A percentile compares a stretch with the other conserved stretches of the same genome.
Evolutionary conservation across 2,113 vertebrate species (phyloP).

Genomic region (Eurystomus gularis): DNA sequence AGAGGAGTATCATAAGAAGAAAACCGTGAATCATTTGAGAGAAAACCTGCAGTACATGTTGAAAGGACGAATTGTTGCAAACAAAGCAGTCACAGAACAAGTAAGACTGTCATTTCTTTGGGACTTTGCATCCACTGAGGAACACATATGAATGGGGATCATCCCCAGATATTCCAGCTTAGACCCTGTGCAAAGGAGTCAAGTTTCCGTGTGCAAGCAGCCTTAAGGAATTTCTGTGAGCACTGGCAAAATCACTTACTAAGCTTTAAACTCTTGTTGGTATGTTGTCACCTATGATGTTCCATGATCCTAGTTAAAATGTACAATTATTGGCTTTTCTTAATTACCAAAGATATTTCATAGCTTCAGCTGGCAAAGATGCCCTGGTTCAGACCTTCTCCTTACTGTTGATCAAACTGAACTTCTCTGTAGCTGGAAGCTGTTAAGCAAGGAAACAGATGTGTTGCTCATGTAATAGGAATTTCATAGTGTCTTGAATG

Average conservation of each 20-base stretch:
- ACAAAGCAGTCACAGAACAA: slow-evolving; percentile 11
- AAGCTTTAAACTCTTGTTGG: neutral
- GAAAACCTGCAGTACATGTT: slow-evolving; percentile 73
- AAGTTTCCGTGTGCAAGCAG: neutral
- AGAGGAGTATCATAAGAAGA: slow-evolving; percentile 75
- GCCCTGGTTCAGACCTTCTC: neutral
- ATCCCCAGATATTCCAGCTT: neutral
- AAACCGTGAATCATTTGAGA: slow-evolving; percentile 49
- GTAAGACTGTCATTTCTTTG: neutral
- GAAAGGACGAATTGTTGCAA: neutral
- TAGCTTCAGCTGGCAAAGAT: neutral
- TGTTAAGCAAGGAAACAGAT: neutral
- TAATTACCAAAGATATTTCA: neutral
- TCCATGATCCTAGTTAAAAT: neutral
- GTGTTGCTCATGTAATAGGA: neutral
- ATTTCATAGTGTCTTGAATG: neutral
- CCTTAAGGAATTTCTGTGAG: neutral
- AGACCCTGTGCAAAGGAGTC: neutral
- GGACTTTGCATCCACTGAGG: neutral
- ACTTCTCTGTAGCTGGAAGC: neutral
- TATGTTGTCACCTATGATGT: accelerated
- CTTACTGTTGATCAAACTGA: neutral
- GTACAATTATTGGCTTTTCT: neutral
- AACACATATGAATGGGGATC: neutral
- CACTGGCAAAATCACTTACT: neutral